Conservation (phyloP, 2,113 vertebrate genomes). For the Diadophis punctatus region DNA sequence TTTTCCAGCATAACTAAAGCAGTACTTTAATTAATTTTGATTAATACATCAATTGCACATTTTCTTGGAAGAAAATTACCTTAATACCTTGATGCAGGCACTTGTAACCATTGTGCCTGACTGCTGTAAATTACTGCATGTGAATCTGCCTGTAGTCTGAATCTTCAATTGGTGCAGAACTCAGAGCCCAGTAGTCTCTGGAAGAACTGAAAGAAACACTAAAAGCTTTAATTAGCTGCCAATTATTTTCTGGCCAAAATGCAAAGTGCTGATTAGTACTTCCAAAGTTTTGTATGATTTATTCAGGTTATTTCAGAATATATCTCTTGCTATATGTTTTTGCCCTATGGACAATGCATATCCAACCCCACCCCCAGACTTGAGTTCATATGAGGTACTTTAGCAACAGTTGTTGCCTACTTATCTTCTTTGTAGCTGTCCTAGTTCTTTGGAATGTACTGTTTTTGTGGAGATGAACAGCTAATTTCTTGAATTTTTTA, state of each 20-base stretch:
- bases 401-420: not conserved
- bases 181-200: not conserved
- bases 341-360: not conserved
- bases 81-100: not conserved
- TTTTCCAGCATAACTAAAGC: not conserved
- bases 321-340: not conserved
- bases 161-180: not conserved
- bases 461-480: not conserved
- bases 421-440: not conserved
- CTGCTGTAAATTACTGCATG: not conserved
- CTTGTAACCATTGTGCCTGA: not conserved
- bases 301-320: not conserved
- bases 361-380: not conserved
- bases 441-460: not conserved
- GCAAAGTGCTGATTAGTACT: not conserved
- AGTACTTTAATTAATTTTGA: not conserved
- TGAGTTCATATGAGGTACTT: not conserved
- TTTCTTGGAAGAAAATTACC: not conserved
- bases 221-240: not conserved
- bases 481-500: not conserved
- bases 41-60: not conserved
- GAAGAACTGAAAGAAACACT: not conserved
- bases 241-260: not conserved
- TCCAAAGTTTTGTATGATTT: not conserved
- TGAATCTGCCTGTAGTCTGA: not conserved